These are phyloP conservation scores for Paguma larvata DNA, from an alignment of 2,797 vertebrate species.

Conservation along the genomic window DNA sequence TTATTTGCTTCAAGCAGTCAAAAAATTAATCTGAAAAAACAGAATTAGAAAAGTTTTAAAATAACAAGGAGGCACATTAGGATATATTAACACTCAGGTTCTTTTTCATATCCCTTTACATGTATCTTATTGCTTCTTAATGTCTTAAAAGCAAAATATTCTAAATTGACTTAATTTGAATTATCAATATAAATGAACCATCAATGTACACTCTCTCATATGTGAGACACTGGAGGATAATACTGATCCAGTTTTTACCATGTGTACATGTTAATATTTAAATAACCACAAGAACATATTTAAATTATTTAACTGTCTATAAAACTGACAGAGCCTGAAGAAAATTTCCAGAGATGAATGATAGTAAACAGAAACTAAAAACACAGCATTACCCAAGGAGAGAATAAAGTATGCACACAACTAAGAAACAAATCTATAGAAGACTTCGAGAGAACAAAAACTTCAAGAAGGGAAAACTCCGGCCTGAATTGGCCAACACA, in stretches of 20 bases:
- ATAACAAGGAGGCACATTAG: neutral
- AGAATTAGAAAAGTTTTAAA: slow-evolving; percentile 58
- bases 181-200: slow-evolving; percentile 58
- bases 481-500: slow-evolving; percentile 28
- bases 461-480: slow-evolving; percentile 61
- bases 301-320: slow-evolving; percentile 63
- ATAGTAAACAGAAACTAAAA: slow-evolving; percentile 68
- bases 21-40: slow-evolving; percentile 20
- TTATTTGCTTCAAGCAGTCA: slow-evolving; percentile 42
- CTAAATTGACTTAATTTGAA: slow-evolving; percentile 59
- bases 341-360: slow-evolving; percentile 52
- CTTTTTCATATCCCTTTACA: slow-evolving; percentile 4
- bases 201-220: neutral
- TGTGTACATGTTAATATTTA: slow-evolving; percentile 61
- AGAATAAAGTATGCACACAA: slow-evolving; percentile 48
- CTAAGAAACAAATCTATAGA: slow-evolving; percentile 43
- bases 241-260: slow-evolving; percentile 45
- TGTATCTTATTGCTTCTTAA: slow-evolving; percentile 2
- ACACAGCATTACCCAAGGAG: neutral
- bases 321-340: slow-evolving; percentile 57
- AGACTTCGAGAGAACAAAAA: slow-evolving; percentile 53
- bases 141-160: slow-evolving; percentile 65
- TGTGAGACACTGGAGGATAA: slow-evolving; percentile 41
- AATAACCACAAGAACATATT: slow-evolving; percentile 60
- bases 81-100: slow-evolving; percentile 8